Percentiles rank a stretch among this genome's conserved stretches.
These are phyloP conservation scores for Dipodomys stephensi DNA, from an alignment of 2,113 vertebrate genomes.

Conservation along the genomic window DNA sequence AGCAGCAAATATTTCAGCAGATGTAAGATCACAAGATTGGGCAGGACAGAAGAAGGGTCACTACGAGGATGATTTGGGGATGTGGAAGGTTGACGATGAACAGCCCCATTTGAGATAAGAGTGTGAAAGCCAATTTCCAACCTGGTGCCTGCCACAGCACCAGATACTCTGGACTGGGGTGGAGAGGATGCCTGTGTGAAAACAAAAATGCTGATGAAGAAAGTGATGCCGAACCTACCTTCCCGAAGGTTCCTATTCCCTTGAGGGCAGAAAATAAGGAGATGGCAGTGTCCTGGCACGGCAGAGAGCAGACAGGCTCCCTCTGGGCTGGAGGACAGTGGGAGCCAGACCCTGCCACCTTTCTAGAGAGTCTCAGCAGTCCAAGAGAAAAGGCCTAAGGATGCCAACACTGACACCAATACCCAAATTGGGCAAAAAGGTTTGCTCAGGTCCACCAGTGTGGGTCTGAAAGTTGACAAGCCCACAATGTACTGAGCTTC, in stretches of 20 bases:
- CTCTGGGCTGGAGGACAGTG: background rate
- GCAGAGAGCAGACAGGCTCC: background rate
- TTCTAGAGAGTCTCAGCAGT: background rate
- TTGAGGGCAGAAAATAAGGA: background rate
- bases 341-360: background rate
- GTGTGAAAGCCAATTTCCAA: background rate
- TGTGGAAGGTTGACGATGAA: background rate
- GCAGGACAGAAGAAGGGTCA: slow-evolving; percentile 3
- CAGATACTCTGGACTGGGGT: background rate
- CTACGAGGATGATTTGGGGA: background rate
- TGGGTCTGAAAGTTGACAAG: background rate
- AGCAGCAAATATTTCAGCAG: background rate
- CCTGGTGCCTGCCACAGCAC: background rate
- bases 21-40: background rate
- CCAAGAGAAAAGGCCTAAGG: background rate
- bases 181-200: background rate
- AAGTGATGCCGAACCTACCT: background rate
- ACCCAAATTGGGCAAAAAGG: background rate
- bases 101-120: background rate
- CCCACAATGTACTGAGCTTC: background rate
- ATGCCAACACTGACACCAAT: too few species aligned
- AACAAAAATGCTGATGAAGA: background rate
- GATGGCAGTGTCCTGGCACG: background rate
- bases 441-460: background rate
- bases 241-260: background rate